Evolutionary conservation across 2,888 invertebrate species (phyloP).

Genomic region (Myathropa florea): DNA sequence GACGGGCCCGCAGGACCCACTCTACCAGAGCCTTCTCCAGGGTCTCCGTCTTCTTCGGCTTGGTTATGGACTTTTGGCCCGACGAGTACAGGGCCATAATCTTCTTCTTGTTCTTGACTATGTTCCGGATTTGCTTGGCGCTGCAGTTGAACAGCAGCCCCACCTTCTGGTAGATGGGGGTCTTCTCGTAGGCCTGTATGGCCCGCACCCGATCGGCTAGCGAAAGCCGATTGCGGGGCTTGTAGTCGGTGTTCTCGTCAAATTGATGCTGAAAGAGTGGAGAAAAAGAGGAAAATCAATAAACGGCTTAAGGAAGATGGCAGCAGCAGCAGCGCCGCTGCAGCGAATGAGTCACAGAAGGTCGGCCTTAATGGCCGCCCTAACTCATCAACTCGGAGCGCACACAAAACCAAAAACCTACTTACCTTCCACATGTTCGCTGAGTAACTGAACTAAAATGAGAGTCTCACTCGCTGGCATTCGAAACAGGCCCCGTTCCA

Average conservation of each 20-base stretch:
- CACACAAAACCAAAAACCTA: slow-evolving; percentile 48
- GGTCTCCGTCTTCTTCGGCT: slow-evolving; percentile 74
- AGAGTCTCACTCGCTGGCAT: slow-evolving; percentile 52
- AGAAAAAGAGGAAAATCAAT: slow-evolving; percentile 25
- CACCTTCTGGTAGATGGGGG: slow-evolving; percentile 46
- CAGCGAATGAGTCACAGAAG: slow-evolving; percentile 34
- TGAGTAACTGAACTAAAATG: slow-evolving; percentile 61
- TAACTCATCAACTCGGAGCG: slow-evolving; percentile 22
- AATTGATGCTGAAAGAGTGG: slow-evolving; percentile 44
- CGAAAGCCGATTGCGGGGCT: slow-evolving; percentile 56
- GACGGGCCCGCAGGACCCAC: slow-evolving; percentile 77
- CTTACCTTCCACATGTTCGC: slow-evolving; percentile 70
- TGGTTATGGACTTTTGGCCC: background rate
- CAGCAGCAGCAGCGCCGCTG: no score
- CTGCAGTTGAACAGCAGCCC: slow-evolving; percentile 59
- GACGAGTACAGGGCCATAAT: slow-evolving; percentile 67
- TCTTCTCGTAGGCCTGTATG: slow-evolving; percentile 55
- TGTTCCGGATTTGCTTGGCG: slow-evolving; percentile 59
- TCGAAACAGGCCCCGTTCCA: slow-evolving; percentile 56
- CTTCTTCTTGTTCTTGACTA: slow-evolving; percentile 60
- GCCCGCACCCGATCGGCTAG: slow-evolving; percentile 38
- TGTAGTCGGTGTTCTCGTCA: slow-evolving; percentile 49
- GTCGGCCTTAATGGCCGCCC: slow-evolving; percentile 34
- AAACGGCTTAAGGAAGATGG: slow-evolving; percentile 7
- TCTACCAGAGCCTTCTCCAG: slow-evolving; percentile 77